These are phyloP conservation scores for Anguilla marmorata DNA, from an alignment of 2,797 vertebrate genomes.

Conservation along the genomic window DNA sequence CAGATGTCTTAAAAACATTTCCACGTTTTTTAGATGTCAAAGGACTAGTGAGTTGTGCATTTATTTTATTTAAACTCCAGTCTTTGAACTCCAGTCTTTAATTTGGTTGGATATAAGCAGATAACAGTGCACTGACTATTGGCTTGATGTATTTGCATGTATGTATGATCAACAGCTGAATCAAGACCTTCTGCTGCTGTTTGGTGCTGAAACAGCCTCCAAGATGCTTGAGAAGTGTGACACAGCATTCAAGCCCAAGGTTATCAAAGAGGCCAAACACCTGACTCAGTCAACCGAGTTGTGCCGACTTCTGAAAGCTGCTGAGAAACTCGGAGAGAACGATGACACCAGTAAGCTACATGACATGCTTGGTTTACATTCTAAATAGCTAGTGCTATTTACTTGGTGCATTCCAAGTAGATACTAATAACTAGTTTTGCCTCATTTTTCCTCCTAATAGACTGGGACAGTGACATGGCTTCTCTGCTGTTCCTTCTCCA, in stretches of 20 bases:
- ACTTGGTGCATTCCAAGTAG: conserved; percentile 6
- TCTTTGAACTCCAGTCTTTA: conserved; percentile 13
- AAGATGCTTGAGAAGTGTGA: conserved; percentile 52
- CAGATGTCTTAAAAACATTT: conserved; percentile 47
- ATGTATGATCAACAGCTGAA: conserved; percentile 45
- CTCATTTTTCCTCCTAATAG: conserved; percentile 33
- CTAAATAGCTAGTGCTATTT: neutral
- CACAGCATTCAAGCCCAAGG: conserved; percentile 43
- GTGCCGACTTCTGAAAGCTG: conserved; percentile 15
- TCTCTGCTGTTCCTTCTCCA: conserved; percentile 50
- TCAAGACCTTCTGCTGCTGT: conserved; percentile 51
- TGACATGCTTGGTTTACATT: conserved; percentile 2
- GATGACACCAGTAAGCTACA: conserved; percentile 8
- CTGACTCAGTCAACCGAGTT: conserved; percentile 39
- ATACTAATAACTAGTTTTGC: neutral
- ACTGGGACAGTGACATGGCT: conserved; percentile 53
- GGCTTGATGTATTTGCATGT: conserved; percentile 27
- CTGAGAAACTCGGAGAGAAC: conserved; percentile 23
- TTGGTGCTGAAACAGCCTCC: conserved; percentile 50
- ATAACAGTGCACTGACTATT: conserved; percentile 23
- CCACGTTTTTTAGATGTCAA: conserved; percentile 49
- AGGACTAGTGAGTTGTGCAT: conserved; percentile 20
- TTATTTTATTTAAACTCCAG: conserved; percentile 8
- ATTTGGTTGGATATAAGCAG: conserved; percentile 15
- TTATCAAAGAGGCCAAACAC: conserved; percentile 48